Base-by-base conservation (phyloP, 2,888 invertebrate genomes). In the Cenopis cana region DNA sequence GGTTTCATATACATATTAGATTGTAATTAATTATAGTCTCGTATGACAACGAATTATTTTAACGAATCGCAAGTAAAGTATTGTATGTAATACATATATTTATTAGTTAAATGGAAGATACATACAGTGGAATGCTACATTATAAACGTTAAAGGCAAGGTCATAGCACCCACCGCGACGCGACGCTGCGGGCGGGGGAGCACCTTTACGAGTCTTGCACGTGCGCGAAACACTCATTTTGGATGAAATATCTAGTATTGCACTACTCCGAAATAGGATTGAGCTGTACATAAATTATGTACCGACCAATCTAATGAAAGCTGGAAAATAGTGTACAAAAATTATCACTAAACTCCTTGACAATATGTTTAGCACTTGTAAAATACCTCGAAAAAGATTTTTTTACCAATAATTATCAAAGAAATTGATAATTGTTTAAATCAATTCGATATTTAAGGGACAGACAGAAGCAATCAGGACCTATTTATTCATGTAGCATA, bases 161-260 rank as follows among this genome's bases (percentile, higher is more conserved):
- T 76, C 76, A 74, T 46, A 65, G 69, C 52, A 59, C 65, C 38
- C 33, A 75, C 61, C 67, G 69, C 71, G 70, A 69, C 62, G 57
- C 69, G 59, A 61, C 64, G 74, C 71, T 70, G 68, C 72, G 72
- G 68, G 70, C 50, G 78, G 77, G 84, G 78, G 74, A 81, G 82
- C 82, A 86, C 86, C 85, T 89, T 89, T 86, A 88, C 83, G 87
- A 86, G 79, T 76, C 77, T 76, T 78, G 83, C 88, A 86, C 85
- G 87, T 87, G 85, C 83, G 78, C 80, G 76, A 78, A 76, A 78
- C 79, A 79, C 85, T 86, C 85, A 85, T 86, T 86, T 88, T 85
- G 84, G 82, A 86, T 84, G 85, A 88, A 87, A 88, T 85, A n/a
- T n/a, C n/a, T n/a, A 84, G 82, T 84, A 85, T 83, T 84, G 84